A percentile compares a stretch with the other conserved stretches of the same genome.
phyloP scores from a whole-genome alignment of 2,888 invertebrate species.

The Cataglyphis livida region DNA sequence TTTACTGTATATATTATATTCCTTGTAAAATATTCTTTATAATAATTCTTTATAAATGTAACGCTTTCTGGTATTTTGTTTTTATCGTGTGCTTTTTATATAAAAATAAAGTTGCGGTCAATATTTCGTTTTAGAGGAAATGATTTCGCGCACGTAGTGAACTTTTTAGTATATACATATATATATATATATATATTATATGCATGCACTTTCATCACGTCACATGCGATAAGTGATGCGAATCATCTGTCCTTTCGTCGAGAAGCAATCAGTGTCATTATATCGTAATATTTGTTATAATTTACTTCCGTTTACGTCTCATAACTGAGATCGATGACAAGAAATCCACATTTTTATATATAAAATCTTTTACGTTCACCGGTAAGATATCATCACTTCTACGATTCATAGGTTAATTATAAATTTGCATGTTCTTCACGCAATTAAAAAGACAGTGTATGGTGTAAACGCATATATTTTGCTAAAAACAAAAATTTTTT shows the following conservation, averaged over 20 bases:
- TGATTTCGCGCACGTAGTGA: too few species aligned
- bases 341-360: constrained; percentile 31
- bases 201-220: constrained; percentile 56
- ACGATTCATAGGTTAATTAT: constrained; percentile 16
- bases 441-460: not conserved
- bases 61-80: not conserved
- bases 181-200: not conserved
- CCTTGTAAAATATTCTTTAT: not conserved
- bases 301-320: constrained; percentile 31
- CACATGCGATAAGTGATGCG: constrained; percentile 71
- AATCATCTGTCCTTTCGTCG: constrained; percentile 65
- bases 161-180: too few species aligned
- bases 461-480: not conserved
- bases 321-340: constrained; percentile 65
- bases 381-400: constrained; percentile 10
- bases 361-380: constrained; percentile 45
- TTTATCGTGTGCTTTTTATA: not conserved
- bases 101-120: not conserved
- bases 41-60: not conserved
- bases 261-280: constrained; percentile 22
- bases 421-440: not conserved
- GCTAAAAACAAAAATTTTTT: not conserved
- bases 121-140: too few species aligned
- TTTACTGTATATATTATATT: not conserved
- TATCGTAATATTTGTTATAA: constrained; percentile 49